Evolutionary conservation across 2,888 invertebrate species (phyloP).

Genomic region (Luperina nickerlii): DNA sequence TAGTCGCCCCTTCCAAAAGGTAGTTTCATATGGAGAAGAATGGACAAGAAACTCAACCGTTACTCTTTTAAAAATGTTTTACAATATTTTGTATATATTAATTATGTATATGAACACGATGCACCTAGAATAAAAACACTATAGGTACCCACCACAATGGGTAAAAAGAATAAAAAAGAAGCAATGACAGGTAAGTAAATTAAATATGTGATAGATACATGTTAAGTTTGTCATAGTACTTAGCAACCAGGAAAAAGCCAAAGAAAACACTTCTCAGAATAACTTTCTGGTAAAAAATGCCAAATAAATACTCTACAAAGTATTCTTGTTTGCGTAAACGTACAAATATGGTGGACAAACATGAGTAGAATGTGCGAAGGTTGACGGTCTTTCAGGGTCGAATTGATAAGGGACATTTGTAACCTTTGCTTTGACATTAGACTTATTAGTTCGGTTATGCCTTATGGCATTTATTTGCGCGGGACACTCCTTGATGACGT

Average conservation of each 20-base stretch:
- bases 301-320: constrained; percentile 38
- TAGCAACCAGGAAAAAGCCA: constrained; percentile 7
- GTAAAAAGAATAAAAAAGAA: not conserved
- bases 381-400: constrained; percentile 74
- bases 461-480: constrained; percentile 34
- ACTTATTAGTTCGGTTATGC: constrained; percentile 54
- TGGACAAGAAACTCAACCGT: not conserved
- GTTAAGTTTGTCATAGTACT: not conserved
- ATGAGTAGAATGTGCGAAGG: constrained; percentile 83
- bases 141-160: not conserved
- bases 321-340: constrained; percentile 56
- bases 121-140: not conserved
- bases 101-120: no score
- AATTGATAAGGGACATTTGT: constrained; percentile 71
- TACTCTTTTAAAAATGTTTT: no score
- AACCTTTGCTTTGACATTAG: constrained; percentile 66
- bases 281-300: constrained; percentile 38
- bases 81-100: no score
- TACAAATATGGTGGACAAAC: constrained; percentile 70
- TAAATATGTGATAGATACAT: not conserved
- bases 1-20: no score
- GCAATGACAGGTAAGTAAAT: not conserved
- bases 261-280: constrained; percentile 17
- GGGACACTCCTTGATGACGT: constrained; percentile 16
- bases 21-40: not conserved